phyloP scores from a whole-genome alignment of 2,113 vertebrate genomes.

The Nesoenas mayeri region DNA sequence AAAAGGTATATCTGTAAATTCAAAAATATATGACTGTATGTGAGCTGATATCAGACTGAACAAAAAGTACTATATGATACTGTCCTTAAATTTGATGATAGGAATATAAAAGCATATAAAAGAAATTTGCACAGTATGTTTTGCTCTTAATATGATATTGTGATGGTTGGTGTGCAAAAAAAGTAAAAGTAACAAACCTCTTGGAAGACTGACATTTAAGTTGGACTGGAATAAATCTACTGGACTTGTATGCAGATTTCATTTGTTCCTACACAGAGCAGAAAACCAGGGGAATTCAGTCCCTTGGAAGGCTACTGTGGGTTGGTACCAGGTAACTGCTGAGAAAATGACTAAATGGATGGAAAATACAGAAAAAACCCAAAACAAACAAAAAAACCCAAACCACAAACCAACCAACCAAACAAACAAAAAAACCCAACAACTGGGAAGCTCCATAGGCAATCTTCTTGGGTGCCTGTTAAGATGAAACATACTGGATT shows the following conservation, averaged over 20 bases:
- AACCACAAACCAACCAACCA: no score
- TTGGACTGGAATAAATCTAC: neutral
- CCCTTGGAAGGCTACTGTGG: neutral
- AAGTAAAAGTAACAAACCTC: neutral
- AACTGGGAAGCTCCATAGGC: fast-evolving
- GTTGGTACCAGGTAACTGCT: neutral
- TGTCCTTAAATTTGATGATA: neutral
- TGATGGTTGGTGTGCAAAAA: fast-evolving
- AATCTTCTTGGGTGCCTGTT: neutral
- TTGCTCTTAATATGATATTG: neutral
- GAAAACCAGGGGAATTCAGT: neutral
- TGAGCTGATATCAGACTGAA: neutral
- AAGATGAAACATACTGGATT: neutral
- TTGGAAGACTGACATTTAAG: neutral
- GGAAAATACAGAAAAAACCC: neutral
- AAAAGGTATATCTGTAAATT: neutral
- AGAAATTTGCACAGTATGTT: neutral
- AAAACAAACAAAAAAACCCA: fast-evolving
- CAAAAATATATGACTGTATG: neutral
- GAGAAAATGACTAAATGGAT: neutral
- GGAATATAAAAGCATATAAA: neutral
- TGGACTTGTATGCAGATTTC: no score
- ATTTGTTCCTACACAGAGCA: neutral
- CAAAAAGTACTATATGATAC: neutral
- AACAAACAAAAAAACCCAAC: neutral